Evolutionary conservation across 2,113 vertebrate species (phyloP).

Genomic region (Heliornis fulica): DNA sequence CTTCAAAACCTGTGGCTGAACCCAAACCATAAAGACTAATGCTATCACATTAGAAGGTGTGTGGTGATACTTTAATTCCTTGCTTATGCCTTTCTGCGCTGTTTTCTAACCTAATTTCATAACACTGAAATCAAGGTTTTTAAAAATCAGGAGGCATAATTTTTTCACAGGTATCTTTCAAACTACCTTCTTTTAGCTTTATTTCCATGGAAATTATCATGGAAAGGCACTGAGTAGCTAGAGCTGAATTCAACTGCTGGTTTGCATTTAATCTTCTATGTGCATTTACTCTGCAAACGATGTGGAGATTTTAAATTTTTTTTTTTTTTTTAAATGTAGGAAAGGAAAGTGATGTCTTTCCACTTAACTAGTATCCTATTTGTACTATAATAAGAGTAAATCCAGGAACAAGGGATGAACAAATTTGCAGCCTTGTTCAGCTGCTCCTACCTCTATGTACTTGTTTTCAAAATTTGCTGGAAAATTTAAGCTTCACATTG

Average conservation of each 20-base stretch:
- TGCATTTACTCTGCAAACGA: neutral
- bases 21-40: neutral
- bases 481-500: neutral
- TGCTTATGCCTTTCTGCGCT: neutral
- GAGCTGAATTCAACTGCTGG: neutral
- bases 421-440: neutral
- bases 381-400: neutral
- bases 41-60: neutral
- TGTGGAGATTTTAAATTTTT: neutral
- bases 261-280: neutral
- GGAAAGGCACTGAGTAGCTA: neutral
- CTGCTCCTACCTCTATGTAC: neutral
- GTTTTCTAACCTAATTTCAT: neutral
- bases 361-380: accelerated
- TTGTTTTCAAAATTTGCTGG: neutral
- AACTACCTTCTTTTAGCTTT: neutral
- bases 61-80: neutral
- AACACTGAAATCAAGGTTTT: neutral
- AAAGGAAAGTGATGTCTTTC: neutral
- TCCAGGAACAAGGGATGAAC: neutral
- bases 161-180: neutral
- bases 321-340: neutral
- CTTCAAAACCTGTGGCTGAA: neutral
- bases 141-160: neutral
- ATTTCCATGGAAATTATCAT: constrained; percentile 22